Evolutionary conservation across 1,140 invertebrate genomes (phyloP).

Genomic region (Atopsyche davidsoni): DNA sequence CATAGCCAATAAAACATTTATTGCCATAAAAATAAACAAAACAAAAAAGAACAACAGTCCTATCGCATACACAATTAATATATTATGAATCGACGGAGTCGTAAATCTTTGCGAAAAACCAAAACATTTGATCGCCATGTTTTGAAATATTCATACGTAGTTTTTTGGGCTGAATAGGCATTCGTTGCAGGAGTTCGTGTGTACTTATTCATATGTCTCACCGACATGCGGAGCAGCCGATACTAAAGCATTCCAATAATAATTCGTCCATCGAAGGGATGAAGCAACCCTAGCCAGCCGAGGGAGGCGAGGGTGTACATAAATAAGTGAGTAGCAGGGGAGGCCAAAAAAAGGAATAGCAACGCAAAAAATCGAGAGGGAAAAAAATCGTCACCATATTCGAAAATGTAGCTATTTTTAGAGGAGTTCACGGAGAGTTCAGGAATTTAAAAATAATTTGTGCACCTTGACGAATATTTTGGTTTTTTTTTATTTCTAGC

Average conservation of each 20-base stretch:
- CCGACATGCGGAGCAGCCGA: conserved; percentile 23
- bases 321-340: conserved; percentile 26
- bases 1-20: not conserved
- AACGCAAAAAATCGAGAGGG: conserved; percentile 28
- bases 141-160: not conserved
- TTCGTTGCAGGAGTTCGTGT: too few species aligned
- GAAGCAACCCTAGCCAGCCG: conserved; percentile 22
- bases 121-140: not conserved
- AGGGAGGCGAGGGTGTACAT: conserved; percentile 19
- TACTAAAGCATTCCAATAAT: conserved; percentile 30
- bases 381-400: conserved; percentile 32
- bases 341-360: conserved; percentile 30
- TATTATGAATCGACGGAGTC: not conserved
- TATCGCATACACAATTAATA: too few species aligned
- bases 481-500: too few species aligned
- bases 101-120: not conserved
- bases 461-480: too few species aligned
- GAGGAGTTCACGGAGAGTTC: too few species aligned
- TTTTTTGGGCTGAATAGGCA: too few species aligned
- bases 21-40: not conserved
- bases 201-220: conserved; percentile 24
- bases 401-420: conserved; percentile 27
- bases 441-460: too few species aligned
- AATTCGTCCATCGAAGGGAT: conserved; percentile 27
- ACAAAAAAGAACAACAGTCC: too few species aligned